Base-by-base conservation (phyloP, 2,888 invertebrate species). In the Nowickia ferox region DNA sequence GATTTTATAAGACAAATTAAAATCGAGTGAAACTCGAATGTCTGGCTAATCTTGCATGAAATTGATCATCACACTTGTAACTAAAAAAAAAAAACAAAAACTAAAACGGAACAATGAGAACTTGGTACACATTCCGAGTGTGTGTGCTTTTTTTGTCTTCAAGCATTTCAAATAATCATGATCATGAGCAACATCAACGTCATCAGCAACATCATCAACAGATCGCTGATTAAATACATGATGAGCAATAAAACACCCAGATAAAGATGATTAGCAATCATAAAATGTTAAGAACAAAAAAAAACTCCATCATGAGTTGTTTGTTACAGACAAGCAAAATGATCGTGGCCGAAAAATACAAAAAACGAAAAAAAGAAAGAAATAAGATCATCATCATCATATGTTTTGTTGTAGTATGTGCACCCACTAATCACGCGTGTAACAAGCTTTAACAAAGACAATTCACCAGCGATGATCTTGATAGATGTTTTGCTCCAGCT, bases 31-130 rank as follows among this genome's bases (percentile, higher is more conserved):
- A 84, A 82, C 66, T 76, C 71, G 66, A 42, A 69, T 76, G 79
- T 57, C 46, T 72, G 75, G 69, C 57, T 87, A 87, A 88, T 87
- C 76, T 86, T 78, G 87, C 91, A 89, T 91, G 91, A 91, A 91
- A 91, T 91, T 91, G 91, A 91, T 91, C 91, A 91, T 91, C 91
- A 91, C 91, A 91, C 91, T 91, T 90, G 88, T 89, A 77, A 68
- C n/a, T 51, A 61, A 55, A 89, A 51, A 51, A 63, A 63, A 38
- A 8, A 17, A 66, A 74, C 42, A 19, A 51, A 63, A 63, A 13
- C 19, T 22, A 30, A 81, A 68, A 30, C 11, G 15, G n/a, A 69
- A 61, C 63, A 72, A 57, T 57, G 17, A 46, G 38, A 66, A 30
- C 42, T 66, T 53, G 51, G 22, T 72, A 72, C 74, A 66, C 86